Evolutionary conservation across 2,888 invertebrate genomes (phyloP).

Genomic region (Cordilura impudica): DNA sequence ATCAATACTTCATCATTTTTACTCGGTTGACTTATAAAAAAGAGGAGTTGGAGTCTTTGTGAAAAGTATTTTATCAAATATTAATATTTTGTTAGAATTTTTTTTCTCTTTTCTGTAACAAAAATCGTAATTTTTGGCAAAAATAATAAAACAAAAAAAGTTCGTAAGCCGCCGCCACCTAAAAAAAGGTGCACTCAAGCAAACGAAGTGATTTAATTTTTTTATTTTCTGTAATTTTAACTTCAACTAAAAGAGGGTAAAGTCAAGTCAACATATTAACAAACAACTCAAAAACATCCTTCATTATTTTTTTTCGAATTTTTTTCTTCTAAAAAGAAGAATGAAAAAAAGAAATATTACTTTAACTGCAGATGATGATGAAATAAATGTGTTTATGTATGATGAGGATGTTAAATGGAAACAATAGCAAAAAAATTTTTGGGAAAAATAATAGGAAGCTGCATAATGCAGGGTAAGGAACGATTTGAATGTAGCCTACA

Average conservation of each 20-base stretch:
- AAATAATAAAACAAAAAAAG: not conserved
- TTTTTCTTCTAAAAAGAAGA: not conserved
- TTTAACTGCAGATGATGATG: not conserved
- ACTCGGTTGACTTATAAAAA: too few relatives aligned
- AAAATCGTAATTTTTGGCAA: slow-evolving; percentile 63
- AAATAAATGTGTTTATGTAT: not conserved
- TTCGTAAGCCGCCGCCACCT: slow-evolving; percentile 32
- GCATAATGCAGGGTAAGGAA: too few relatives aligned
- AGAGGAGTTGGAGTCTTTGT: slow-evolving; percentile 4
- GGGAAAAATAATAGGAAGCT: too few relatives aligned
- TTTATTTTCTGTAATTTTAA: slow-evolving; percentile 33
- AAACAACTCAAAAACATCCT: not conserved
- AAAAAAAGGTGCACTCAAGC: slow-evolving; percentile 70
- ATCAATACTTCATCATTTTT: too few relatives aligned
- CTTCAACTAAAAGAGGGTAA: slow-evolving; percentile 19
- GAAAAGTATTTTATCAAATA: slow-evolving; percentile 44
- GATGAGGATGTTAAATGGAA: not conserved
- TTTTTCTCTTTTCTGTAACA: too few relatives aligned
- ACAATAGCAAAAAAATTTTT: not conserved
- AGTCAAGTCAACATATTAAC: not conserved
- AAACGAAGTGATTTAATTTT: slow-evolving; percentile 67
- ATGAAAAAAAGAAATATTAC: not conserved
- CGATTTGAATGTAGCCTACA: too few relatives aligned
- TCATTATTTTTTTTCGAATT: not conserved
- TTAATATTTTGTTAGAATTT: slow-evolving; percentile 19